These are phyloP conservation scores for Cephus spinipes DNA, from an alignment of 2,888 invertebrate species.

Conservation along the genomic window DNA sequence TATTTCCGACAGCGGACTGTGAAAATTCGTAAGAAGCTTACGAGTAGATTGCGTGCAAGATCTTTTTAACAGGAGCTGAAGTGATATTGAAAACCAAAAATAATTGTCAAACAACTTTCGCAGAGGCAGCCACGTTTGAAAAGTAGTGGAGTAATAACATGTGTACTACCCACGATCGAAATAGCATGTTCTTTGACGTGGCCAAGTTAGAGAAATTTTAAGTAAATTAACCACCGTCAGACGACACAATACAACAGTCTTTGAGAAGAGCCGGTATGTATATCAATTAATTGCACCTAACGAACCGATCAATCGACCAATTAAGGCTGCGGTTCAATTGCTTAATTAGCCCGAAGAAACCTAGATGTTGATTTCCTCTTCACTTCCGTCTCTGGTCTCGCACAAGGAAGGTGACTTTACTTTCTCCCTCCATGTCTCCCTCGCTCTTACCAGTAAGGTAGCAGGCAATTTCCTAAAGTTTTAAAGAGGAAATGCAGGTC, in stretches of 20 bases:
- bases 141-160: neutral
- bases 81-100: neutral
- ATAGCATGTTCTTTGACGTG: neutral
- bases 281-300: neutral
- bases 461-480: neutral
- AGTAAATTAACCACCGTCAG: neutral
- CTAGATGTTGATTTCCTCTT: neutral
- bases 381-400: neutral
- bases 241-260: neutral
- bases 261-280: neutral
- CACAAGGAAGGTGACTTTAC: conserved; percentile 1
- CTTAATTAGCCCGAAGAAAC: neutral
- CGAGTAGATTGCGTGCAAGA: no score
- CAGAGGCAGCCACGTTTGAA: neutral
- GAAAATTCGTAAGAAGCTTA: neutral
- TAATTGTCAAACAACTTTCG: neutral
- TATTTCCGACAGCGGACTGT: neutral
- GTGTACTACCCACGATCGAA: neutral
- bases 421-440: conserved; percentile 19
- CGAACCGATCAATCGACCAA: neutral
- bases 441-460: conserved; percentile 35
- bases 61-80: no score
- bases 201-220: neutral
- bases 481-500: neutral
- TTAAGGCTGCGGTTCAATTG: neutral